Percentiles rank a stretch among this genome's conserved stretches.
Conservation (phyloP, 2,888 invertebrate genomes). For the Copidosoma aretas region DNA sequence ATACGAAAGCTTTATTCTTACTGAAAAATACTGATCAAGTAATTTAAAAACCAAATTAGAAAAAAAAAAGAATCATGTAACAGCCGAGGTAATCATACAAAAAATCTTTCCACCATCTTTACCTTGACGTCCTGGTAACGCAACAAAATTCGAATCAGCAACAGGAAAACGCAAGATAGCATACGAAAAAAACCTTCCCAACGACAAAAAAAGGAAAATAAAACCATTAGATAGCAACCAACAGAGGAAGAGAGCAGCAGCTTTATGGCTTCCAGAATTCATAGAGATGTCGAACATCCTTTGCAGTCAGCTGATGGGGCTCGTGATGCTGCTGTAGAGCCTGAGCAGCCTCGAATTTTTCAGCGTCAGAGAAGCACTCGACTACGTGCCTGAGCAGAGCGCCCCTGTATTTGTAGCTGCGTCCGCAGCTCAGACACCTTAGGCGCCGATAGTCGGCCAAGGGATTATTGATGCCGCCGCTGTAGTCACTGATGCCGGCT, state of each 20-base stretch:
- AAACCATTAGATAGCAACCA: slow-evolving; percentile 1
- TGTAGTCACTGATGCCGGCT: slow-evolving; percentile 8
- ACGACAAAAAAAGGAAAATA: background rate
- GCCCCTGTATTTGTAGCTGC: slow-evolving; percentile 61
- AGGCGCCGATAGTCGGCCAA: slow-evolving; percentile 57
- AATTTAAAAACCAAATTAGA: too few species aligned
- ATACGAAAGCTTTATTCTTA: too few species aligned
- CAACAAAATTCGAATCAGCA: background rate
- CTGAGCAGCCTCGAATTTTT: slow-evolving; percentile 48
- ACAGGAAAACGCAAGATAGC: background rate
- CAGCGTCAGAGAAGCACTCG: slow-evolving; percentile 56
- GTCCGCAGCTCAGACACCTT: slow-evolving; percentile 59
- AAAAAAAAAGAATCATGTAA: too few species aligned
- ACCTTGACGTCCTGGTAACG: background rate
- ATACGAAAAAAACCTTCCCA: background rate
- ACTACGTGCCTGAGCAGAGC: slow-evolving; percentile 59
- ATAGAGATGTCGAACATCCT: slow-evolving; percentile 52
- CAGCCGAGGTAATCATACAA: too few species aligned
- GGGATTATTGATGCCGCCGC: slow-evolving; percentile 35
- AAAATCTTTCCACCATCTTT: slow-evolving; percentile 19
- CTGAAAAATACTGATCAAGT: too few species aligned
- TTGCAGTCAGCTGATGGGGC: slow-evolving; percentile 47
- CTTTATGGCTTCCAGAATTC: slow-evolving; percentile 54
- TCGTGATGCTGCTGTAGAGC: slow-evolving; percentile 35
- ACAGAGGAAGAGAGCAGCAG: slow-evolving; percentile 18